These are phyloP conservation scores for Palloptera scutellata DNA, from an alignment of 2,888 invertebrate species.

Conservation along the genomic window DNA sequence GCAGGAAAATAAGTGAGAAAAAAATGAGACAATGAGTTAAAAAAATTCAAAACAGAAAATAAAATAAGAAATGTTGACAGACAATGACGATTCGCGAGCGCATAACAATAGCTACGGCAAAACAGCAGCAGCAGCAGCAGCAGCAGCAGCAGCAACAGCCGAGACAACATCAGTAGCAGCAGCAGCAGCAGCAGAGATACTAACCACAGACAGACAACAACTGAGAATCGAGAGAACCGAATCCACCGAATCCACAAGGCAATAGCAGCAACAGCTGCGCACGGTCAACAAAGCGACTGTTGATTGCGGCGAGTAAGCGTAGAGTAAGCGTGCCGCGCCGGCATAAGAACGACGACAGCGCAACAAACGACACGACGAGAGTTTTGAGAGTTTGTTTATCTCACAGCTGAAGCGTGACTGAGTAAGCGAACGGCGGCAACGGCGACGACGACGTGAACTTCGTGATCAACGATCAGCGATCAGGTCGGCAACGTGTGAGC, in stretches of 20 bases:
- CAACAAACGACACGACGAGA: too few relatives aligned
- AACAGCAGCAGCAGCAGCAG: constrained; percentile 8
- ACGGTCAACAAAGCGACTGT: too few relatives aligned
- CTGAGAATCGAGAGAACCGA: background rate
- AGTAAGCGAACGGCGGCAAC: too few relatives aligned
- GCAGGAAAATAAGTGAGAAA: constrained; percentile 9
- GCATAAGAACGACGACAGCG: too few relatives aligned
- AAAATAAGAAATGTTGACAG: constrained; percentile 15
- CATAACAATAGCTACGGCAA: background rate
- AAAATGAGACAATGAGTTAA: background rate
- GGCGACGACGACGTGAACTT: too few relatives aligned
- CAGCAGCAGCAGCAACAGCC: constrained; percentile 14
- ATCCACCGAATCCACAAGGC: background rate
- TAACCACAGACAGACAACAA: constrained; percentile 9
- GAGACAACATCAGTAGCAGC: constrained; percentile 3
- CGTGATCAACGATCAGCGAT: too few relatives aligned
- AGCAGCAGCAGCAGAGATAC: constrained; percentile 10
- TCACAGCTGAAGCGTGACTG: too few relatives aligned
- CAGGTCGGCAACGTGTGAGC: too few relatives aligned
- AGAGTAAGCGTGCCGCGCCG: too few relatives aligned
- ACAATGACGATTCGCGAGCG: constrained; percentile 13
- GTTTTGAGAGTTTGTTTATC: too few relatives aligned
- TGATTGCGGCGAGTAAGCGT: too few relatives aligned
- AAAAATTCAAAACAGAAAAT: background rate
- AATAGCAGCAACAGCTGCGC: too few relatives aligned